Evolutionary conservation across 1,140 invertebrate species (phyloP), one percentile per base, ranked within the genome.

Genomic region (Eupeodes corollae): DNA sequence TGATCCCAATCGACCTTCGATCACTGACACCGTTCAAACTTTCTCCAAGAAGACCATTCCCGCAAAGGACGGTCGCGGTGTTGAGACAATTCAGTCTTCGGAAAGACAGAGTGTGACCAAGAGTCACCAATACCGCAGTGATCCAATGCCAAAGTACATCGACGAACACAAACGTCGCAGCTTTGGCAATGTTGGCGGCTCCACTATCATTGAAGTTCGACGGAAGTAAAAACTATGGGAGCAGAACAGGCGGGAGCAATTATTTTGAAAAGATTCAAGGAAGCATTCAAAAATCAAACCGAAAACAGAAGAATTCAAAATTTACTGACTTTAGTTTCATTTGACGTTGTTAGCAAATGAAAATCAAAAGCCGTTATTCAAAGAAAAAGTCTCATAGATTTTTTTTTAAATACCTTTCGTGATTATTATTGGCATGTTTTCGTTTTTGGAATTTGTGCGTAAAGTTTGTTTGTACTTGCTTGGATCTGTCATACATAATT

Each of bases 71-170:
- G 80, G 80, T 2, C 67, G 76, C 30, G 58, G 65, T 11, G 16
- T 58, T 15, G 79, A 82, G 57, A 78, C 79, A 41, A 78, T 83
- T 35, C 76, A 83, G 53, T 80, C 79, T 3, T 78, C 74, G 26
- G 80, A 83, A 65, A 77, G 76, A 2, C 80, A 79, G 58, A 81
- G 78, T 3, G 71, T 82, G 21, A 82, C 79, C 6, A 80, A 78
- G 52, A 70, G 75, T 43, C 75, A 75, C 54, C 72, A 75, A 44
- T 70, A 69, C 31, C 72, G 70, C 47, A 46, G 21, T 16, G 44
- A 21, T 41, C 42, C 47, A 38, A 56, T 48, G 51, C 51, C 52
- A 21, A 51, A 40, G 35, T 52, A 57, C 31, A 37, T 48, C 10
- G 48, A 45, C 13, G 49, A 52, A 6, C 46, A 39, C 16, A 37